A percentile compares a stretch with the other conserved stretches of the same genome.
These are phyloP conservation scores for Patella caerulea DNA, from an alignment of 2,888 invertebrate genomes.

Conservation along the genomic window DNA sequence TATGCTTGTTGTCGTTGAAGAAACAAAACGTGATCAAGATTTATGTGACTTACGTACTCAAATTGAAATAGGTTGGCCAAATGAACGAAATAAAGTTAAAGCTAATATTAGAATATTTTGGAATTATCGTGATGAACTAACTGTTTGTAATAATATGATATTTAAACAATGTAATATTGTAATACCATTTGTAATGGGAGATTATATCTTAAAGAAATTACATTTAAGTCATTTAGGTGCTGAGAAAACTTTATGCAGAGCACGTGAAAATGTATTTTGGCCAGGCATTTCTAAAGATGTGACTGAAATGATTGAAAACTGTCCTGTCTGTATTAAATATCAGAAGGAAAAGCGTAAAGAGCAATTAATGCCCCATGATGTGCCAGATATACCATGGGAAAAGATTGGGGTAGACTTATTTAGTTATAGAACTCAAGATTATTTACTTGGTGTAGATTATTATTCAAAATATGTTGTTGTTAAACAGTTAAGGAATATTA, in stretches of 20 bases:
- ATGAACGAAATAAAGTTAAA: not conserved
- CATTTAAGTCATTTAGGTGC: not conserved
- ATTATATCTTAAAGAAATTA: not conserved
- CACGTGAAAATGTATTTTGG: not conserved
- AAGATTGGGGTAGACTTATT: not conserved
- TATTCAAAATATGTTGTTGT: not conserved
- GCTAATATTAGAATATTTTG: not conserved
- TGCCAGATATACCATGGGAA: not conserved
- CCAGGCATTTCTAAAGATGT: not conserved
- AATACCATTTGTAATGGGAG: not conserved
- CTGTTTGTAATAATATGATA: not conserved
- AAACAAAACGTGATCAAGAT: not conserved
- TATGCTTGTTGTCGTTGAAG: not conserved
- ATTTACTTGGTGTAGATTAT: constrained; percentile 1
- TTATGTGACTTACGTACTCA: not conserved
- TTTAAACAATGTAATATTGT: not conserved
- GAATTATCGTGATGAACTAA: not conserved
- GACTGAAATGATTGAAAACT: not conserved
- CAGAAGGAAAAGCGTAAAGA: constrained; percentile 1
- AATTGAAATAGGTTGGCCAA: constrained; percentile 2
- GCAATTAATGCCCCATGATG: not conserved
- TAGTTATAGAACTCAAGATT: not conserved
- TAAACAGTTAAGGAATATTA: not conserved
- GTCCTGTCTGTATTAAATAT: not conserved
- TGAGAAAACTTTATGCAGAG: not conserved